Evolutionary conservation across 2,888 invertebrate genomes (phyloP).

Genomic region (Fragum whitleyi): DNA sequence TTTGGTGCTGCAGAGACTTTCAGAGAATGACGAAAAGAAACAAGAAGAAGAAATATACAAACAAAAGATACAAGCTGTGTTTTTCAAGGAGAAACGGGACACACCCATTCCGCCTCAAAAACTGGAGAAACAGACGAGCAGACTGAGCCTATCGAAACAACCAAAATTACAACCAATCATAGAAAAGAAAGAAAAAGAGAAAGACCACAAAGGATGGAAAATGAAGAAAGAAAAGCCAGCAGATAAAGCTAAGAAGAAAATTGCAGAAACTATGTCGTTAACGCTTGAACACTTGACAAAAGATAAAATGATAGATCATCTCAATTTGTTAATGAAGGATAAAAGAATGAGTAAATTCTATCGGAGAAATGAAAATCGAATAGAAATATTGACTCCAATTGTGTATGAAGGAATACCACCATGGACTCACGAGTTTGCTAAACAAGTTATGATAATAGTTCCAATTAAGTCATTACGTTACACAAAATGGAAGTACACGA

Average conservation of each 20-base stretch:
- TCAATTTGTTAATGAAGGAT: conserved; percentile 52
- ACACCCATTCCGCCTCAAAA: conserved; percentile 52
- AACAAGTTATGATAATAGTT: conserved; percentile 47
- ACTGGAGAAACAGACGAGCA: conserved; percentile 48
- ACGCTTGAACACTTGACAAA: conserved; percentile 58
- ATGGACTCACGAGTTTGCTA: conserved; percentile 54
- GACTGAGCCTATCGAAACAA: conserved; percentile 30
- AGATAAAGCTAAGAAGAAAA: conserved; percentile 8
- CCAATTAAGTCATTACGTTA: conserved; percentile 62
- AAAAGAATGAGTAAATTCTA: conserved; percentile 52
- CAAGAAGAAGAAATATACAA: conserved; percentile 53
- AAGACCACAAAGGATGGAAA: not conserved
- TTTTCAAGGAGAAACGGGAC: conserved; percentile 53
- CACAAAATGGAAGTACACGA: conserved; percentile 46
- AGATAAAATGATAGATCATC: conserved; percentile 55
- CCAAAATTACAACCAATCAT: conserved; percentile 44
- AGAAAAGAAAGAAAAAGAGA: conserved; percentile 39
- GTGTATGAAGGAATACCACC: conserved; percentile 56
- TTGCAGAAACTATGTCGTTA: conserved; percentile 28
- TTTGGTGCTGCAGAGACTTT: conserved; percentile 51
- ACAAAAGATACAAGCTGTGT: conserved; percentile 44
- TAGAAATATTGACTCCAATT: conserved; percentile 55
- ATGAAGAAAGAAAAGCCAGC: conserved; percentile 13
- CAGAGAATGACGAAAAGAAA: conserved; percentile 49
- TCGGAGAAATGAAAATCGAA: conserved; percentile 51